These are phyloP conservation scores for Furcula furcula DNA, from an alignment of 2,888 invertebrate genomes.

Conservation along the genomic window DNA sequence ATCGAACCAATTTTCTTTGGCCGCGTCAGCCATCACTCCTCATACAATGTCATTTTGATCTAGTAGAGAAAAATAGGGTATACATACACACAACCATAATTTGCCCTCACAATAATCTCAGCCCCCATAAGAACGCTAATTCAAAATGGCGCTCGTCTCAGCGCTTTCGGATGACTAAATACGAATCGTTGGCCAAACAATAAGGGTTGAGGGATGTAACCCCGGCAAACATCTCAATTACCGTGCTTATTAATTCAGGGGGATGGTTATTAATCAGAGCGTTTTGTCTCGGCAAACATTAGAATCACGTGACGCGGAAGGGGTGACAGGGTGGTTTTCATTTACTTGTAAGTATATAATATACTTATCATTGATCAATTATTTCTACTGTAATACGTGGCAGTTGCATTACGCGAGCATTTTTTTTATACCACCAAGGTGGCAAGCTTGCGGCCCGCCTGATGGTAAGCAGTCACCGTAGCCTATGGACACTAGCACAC, in stretches of 20 bases:
- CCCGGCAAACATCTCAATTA: conserved; percentile 79
- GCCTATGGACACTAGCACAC: too few relatives aligned
- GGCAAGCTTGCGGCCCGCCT: too few relatives aligned
- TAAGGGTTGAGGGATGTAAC: conserved; percentile 50
- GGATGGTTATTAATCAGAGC: conserved; percentile 59
- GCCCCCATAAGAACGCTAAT: conserved; percentile 26
- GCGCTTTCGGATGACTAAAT: conserved; percentile 74
- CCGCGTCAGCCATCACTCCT: too few relatives aligned
- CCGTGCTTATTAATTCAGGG: conserved; percentile 71
- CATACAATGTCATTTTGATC: too few relatives aligned
- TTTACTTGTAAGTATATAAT: too few relatives aligned
- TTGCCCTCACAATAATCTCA: conserved; percentile 1
- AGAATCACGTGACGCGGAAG: conserved; percentile 2
- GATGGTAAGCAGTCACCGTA: too few relatives aligned
- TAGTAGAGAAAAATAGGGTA: too few relatives aligned
- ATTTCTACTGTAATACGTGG: too few relatives aligned
- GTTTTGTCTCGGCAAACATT: conserved; percentile 47
- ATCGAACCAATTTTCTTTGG: too few relatives aligned
- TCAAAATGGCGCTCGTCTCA: conserved; percentile 47
- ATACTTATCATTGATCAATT: too few relatives aligned
- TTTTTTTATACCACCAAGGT: too few relatives aligned
- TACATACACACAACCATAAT: conserved; percentile 1
- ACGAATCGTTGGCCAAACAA: conserved; percentile 63
- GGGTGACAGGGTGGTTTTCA: conserved; percentile 1
- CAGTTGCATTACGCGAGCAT: too few relatives aligned